phyloP scores from a whole-genome alignment of 2,797 vertebrate species.

The Falco novaeseelandiae region DNA sequence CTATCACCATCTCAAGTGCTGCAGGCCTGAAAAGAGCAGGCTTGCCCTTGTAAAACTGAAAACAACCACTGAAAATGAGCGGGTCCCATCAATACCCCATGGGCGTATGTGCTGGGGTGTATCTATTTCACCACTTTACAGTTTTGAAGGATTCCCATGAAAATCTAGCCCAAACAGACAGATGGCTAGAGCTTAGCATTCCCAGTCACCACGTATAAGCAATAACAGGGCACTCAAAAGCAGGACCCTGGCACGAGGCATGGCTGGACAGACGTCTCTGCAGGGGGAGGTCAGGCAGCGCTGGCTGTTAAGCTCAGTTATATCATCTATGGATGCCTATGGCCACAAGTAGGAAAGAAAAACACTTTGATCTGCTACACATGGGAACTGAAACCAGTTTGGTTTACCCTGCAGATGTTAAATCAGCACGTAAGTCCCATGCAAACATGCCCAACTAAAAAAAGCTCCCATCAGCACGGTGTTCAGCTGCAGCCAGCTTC shows the following conservation, averaged over 20 bases:
- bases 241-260: not conserved
- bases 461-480: rapidly evolving
- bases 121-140: not conserved
- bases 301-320: not conserved
- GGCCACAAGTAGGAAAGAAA: not conserved
- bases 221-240: not conserved
- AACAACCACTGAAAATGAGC: rapidly evolving
- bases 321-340: rapidly evolving
- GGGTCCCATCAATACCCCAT: rapidly evolving
- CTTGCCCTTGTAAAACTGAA: not conserved
- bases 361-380: not conserved
- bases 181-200: not conserved
- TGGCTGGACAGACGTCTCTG: rapidly evolving
- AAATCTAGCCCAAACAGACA: not conserved
- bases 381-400: not conserved
- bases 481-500: not conserved
- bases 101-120: rapidly evolving
- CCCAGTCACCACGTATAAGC: not conserved
- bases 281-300: not conserved
- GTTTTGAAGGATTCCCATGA: not conserved
- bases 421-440: not conserved
- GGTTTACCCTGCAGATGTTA: not conserved
- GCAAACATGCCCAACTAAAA: not conserved
- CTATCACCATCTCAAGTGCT: rapidly evolving
- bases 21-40: not conserved